Conservation (phyloP, 2,797 vertebrate genomes). For the Rousettus madagascariensis region DNA sequence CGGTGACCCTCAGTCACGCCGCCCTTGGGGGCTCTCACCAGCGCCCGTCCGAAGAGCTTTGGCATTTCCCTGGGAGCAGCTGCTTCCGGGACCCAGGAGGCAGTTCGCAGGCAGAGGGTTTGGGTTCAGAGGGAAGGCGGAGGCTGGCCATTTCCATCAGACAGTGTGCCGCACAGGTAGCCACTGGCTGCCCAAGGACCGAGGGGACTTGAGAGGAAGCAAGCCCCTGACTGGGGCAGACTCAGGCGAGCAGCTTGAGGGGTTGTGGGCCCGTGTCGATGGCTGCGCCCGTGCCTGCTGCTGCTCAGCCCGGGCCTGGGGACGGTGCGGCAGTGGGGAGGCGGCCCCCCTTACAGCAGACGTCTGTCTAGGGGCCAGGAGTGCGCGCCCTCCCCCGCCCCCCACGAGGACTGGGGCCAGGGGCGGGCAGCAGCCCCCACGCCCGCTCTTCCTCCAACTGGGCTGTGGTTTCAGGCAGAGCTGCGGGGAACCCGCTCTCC, state of each 20-base stretch:
- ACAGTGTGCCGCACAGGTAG: too few relatives aligned
- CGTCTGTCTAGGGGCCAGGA: background rate
- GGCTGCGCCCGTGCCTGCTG: rapidly evolving
- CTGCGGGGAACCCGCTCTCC: background rate
- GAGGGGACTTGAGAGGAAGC: background rate
- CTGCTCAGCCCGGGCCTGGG: background rate
- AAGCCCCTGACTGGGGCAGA: rapidly evolving
- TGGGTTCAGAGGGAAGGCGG: background rate
- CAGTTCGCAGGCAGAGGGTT: background rate
- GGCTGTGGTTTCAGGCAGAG: background rate
- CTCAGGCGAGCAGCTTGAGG: background rate
- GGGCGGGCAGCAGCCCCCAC: too few relatives aligned
- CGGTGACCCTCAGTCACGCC: background rate
- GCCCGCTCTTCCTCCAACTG: background rate
- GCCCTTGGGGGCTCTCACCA: background rate
- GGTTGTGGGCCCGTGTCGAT: too few relatives aligned
- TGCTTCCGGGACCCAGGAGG: background rate
- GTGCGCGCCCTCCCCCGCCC: background rate
- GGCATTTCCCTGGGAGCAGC: background rate
- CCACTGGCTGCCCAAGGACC: too few relatives aligned
- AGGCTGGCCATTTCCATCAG: rapidly evolving
- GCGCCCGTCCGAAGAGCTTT: background rate
- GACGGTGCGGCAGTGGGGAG: rapidly evolving
- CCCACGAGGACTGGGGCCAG: too few relatives aligned
- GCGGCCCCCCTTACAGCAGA: background rate